Base-by-base conservation (phyloP, 2,888 invertebrate genomes). In the Aphidoletes aphidimyza region DNA sequence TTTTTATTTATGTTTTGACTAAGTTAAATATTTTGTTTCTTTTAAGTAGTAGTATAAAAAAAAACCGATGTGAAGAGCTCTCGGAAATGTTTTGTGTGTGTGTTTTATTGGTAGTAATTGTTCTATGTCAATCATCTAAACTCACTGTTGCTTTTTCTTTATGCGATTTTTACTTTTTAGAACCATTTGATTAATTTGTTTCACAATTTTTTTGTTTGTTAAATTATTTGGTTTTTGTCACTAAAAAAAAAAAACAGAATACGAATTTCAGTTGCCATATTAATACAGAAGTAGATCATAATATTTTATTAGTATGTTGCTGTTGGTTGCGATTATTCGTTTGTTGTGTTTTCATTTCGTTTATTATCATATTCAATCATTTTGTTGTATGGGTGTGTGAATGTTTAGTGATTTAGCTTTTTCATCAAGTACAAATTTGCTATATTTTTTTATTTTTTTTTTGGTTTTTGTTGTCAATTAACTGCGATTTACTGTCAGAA, bases 241-340 rank as follows among this genome's bases (percentile, higher is more conserved):
- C n/a, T n/a, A n/a, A n/a, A n/a, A 9, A 42, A 42, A 42, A 42
- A 42, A 42, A 14, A 42, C 42, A 14, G 14, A 69, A 69, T 5
- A 69, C 8, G 1, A 69, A 69, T 30, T 69, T 69, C 30, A 69
- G 69, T 69, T 69, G 69, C 69, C 69, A 30, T 69, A n/a, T n/a
- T n/a, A 69, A 69, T 69, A 69, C 69, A 69, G 69, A 69, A 69
- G 30, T 30, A 69, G 30, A 69, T 69, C 54, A 54, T 54, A 6
- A 42, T 42, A 6, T 26, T 26, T 54, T 54, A 26, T 26, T 54
- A 11, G 9, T 47, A 17, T 47, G 19, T 47, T 47, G 8, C 19
- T 17, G 2, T 47, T 19, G 2, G 8, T 47, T 47, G 8, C 19
- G 2, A 2, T 47, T 17, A 17, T 47, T 9, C 19, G 8, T 9